A percentile compares a stretch with the other conserved stretches of the same genome.
phyloP scores from a whole-genome alignment of 1,140 invertebrate genomes.

The Orius insidiosus region DNA sequence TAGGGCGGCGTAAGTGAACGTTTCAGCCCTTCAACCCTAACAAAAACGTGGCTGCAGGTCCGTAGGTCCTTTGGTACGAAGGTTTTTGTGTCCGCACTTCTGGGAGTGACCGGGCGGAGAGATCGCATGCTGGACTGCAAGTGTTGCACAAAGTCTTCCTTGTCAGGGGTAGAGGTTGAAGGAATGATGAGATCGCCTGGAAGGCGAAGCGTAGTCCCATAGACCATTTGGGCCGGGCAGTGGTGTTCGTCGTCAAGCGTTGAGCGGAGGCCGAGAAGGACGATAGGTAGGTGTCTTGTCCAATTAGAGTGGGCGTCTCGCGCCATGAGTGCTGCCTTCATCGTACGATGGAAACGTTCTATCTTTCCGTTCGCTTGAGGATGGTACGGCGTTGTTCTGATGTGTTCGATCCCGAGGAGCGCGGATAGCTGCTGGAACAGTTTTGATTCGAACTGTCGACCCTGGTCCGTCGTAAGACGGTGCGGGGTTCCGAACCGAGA shows the following conservation, averaged over 20 bases:
- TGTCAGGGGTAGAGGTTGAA: neutral
- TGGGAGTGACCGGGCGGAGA: too few species aligned
- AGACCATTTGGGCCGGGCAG: constrained; percentile 22
- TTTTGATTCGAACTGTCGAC: constrained; percentile 23
- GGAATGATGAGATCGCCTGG: constrained; percentile 15
- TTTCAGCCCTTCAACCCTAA: too few species aligned
- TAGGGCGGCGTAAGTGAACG: too few species aligned
- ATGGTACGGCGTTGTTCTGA: neutral
- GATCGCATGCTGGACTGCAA: neutral
- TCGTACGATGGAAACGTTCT: constrained; percentile 21
- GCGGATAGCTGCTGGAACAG: neutral
- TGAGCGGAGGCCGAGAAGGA: constrained; percentile 18
- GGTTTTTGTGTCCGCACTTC: too few species aligned
- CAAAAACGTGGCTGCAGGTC: too few species aligned
- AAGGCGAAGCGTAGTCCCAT: constrained; percentile 17
- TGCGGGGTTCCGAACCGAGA: constrained; percentile 22
- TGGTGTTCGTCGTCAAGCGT: constrained; percentile 19
- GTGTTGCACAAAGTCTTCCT: neutral
- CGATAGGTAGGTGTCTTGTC: constrained; percentile 15
- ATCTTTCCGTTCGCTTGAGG: constrained; percentile 23
- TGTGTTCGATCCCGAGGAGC: neutral
- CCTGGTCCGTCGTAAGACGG: constrained; percentile 23
- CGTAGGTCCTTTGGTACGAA: too few species aligned
- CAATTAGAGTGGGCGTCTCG: constrained; percentile 9
- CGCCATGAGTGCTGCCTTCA: constrained; percentile 21